Evolutionary conservation across 2,113 vertebrate species (phyloP), one percentile per base, ranked within the genome.

Genomic region (Canis aureus): DNA sequence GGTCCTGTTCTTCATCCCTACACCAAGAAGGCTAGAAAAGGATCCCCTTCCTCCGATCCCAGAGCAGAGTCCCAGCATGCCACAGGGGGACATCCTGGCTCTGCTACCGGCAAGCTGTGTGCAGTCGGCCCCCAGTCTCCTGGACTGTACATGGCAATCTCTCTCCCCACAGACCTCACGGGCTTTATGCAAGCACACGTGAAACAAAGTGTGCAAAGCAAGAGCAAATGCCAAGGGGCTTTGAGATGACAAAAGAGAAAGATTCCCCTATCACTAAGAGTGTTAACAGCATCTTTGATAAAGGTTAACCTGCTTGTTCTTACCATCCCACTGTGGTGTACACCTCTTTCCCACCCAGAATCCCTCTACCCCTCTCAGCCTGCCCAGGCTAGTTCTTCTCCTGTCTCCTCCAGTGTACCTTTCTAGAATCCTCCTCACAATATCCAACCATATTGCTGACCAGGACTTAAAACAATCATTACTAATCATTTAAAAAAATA

Each of bases 351-450:
- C 49, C 71, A 32, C 35, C 53, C 49, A 11, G 55, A 76, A 55
- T 60, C 8, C 5, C 66, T 74, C 71, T 11, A 79, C 38, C n/a
- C 11, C 43, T 53, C 51, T 22, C 23, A 19, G 3, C 76, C 43
- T 62, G 22, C 19, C 62, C 89, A 83, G 57, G 5, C 35, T 38
- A 60, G 32, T 71, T 94, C 64, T 69, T 60, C 35, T 95, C 74
- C 74, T 38, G 60, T 94, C 83, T 96, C 83, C n/a, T 57, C 86
- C 38, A 69, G 35, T 32, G 71, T 38, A 4, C 8, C 53, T 82
- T 95, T 85, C 94, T 88, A 84, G 76, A 93, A 60, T 73, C 55
- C 62, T 69, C 82, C 57, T 91, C 62, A 74, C 51, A 90, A 92
- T 25, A 71, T 53, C 19, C 66, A 96, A 35, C 3, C 81, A 88